Percentiles rank a stretch among this genome's conserved stretches.
Evolutionary conservation across 2,113 vertebrate genomes (phyloP).

Genomic region (Gymnorhina tibicen): DNA sequence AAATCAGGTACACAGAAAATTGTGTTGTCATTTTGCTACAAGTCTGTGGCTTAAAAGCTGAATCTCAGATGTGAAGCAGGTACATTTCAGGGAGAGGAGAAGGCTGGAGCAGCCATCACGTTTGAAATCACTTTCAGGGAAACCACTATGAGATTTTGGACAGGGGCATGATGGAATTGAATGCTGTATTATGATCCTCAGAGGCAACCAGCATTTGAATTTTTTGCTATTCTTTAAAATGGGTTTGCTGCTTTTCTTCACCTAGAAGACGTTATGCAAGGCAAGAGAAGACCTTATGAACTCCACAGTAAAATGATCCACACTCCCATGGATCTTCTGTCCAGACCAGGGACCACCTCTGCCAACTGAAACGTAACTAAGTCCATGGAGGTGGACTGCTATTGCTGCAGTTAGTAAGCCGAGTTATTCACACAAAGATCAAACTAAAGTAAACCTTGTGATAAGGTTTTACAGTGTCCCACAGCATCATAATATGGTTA

Average conservation of each 20-base stretch:
- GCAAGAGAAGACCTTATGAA: neutral
- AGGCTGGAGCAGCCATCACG: neutral
- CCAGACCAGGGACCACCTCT: neutral
- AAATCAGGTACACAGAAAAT: conserved; percentile 59
- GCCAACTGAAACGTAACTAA: neutral
- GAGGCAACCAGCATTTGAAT: neutral
- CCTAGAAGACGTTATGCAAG: neutral
- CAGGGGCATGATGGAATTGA: neutral
- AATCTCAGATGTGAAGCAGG: neutral
- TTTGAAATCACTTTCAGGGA: neutral
- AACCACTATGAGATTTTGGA: neutral
- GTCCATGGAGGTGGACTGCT: neutral
- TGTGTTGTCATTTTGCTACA: conserved; percentile 57
- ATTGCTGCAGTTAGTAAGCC: neutral
- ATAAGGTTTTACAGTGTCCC: conserved; percentile 43
- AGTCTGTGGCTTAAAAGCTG: conserved; percentile 1
- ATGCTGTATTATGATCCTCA: neutral
- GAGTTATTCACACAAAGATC: neutral
- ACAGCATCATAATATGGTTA: neutral
- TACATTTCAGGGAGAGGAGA: neutral
- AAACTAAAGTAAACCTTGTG: conserved; percentile 30
- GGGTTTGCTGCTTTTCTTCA: neutral
- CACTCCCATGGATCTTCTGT: neutral
- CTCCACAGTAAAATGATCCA: neutral
- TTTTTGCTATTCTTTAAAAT: neutral